phyloP scores from a whole-genome alignment of 1,140 invertebrate species.

The Steinernema khuongi region DNA sequence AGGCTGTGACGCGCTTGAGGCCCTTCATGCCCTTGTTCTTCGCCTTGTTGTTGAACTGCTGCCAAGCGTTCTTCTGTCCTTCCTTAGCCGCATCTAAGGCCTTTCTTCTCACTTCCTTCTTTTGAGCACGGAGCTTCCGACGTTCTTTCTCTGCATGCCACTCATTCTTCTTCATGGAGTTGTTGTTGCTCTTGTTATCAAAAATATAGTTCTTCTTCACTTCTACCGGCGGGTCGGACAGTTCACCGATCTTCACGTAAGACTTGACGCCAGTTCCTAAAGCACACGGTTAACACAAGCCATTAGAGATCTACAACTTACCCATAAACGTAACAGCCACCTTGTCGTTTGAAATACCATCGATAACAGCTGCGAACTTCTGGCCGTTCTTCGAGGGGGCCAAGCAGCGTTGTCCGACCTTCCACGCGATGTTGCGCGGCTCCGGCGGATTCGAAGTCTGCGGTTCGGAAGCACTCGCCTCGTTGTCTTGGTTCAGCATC shows the following conservation, averaged over 20 bases:
- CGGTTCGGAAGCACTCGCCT: background rate
- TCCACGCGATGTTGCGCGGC: slow-evolving; percentile 15
- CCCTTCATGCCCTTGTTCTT: slow-evolving; percentile 22
- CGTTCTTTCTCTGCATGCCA: slow-evolving; percentile 21
- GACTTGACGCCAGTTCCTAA: slow-evolving; percentile 25
- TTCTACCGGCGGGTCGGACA: background rate
- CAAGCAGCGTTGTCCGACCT: slow-evolving; percentile 11
- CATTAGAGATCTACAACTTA: slow-evolving; percentile 13
- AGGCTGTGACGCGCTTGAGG: slow-evolving; percentile 24
- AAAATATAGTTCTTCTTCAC: slow-evolving; percentile 28
- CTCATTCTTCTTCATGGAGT: slow-evolving; percentile 18
- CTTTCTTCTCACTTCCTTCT: slow-evolving; percentile 22
- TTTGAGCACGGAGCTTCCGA: slow-evolving; percentile 1
- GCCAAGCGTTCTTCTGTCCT: slow-evolving; percentile 24
- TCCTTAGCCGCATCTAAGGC: slow-evolving; percentile 27
- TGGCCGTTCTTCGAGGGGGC: background rate
- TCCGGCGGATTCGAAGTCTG: background rate
- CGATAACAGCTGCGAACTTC: background rate
- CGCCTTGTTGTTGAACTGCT: slow-evolving; percentile 32
- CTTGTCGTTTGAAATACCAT: background rate
- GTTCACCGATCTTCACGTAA: slow-evolving; percentile 13
- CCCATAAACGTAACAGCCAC: slow-evolving; percentile 18
- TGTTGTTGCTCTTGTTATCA: slow-evolving; percentile 18
- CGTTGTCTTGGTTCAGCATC: background rate
- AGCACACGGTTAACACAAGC: background rate